Conservation (phyloP, 2,113 vertebrate species). For the Eclectus roratus region DNA sequence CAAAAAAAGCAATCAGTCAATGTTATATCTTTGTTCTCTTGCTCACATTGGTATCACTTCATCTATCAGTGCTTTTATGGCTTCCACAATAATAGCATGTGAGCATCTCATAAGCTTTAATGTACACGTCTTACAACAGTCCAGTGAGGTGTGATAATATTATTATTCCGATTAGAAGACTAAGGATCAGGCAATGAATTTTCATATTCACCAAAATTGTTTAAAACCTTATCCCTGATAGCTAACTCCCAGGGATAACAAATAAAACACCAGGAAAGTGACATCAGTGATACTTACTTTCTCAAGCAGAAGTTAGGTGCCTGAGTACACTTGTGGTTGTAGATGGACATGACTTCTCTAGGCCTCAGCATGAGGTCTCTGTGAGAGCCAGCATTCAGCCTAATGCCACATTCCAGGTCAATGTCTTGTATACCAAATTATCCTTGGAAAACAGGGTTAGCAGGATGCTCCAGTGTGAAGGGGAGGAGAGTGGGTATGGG, state of each 20-base stretch:
- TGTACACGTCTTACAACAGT: not conserved
- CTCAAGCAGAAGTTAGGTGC: not conserved
- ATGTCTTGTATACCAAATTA: not conserved
- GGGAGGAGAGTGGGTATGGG: not conserved
- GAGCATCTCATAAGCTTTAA: not conserved
- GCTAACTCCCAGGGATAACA: not conserved
- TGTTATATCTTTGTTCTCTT: not conserved
- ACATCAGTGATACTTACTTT: not conserved
- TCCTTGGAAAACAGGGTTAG: not conserved
- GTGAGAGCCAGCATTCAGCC: not conserved
- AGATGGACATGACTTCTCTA: not conserved
- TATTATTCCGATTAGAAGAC: not conserved
- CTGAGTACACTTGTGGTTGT: not conserved
- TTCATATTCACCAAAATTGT: not conserved
- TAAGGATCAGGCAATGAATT: not conserved
- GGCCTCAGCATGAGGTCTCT: not conserved
- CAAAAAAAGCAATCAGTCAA: not conserved
- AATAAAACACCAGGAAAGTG: not conserved
- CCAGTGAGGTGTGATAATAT: not conserved
- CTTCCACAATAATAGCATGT: not conserved
- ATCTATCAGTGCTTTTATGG: not conserved
- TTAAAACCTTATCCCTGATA: not conserved
- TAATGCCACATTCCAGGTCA: not conserved
- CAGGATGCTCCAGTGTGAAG: not conserved
- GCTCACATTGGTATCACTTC: not conserved